Evolutionary conservation across 2,797 vertebrate species (phyloP), one percentile per base, ranked within the genome.

Genomic region (Echiichthys vipera): DNA sequence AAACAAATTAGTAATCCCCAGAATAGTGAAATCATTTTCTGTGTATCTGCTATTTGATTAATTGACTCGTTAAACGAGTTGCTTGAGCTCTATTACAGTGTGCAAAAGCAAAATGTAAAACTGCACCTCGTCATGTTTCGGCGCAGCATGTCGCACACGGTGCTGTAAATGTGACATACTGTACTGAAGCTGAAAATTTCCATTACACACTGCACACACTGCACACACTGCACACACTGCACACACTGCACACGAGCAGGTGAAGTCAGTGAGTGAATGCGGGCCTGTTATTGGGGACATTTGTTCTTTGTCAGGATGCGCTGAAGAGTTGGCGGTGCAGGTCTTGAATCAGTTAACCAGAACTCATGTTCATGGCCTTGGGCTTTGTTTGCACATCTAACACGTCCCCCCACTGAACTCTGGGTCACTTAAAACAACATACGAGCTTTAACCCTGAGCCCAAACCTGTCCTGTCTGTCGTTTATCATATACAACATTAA

Each of bases 341-440:
- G 55, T 79, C 47, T 75, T 4, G 32, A 71, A 65, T 70, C 22
- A 50, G 67, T 65, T 46, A 43, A 63, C 54, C 46, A 46, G 51
- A 36, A 49, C 74, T 45, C 70, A 15, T 30, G 75, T 59, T 17
- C 78, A 32, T 24, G 80, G 83, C 91, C 89, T 91, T 88, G 88
- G 70, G 77, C 69, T 82, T 63, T 93, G 88, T 93, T 91, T 93
- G 84, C 81, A 83, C 78, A 71, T 57, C 65, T 18, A 85, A 85
- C 86, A 83, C 12, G 24, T 5, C 45, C 18, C 66, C 42, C 43
- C 25, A 1, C 53, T 85, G 74, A 82, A 80, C 78, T 47, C 62
- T 13, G 43, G 24, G 56, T 78, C 50, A 54, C 22, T 50, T 12
- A 1, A 20, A 42, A 25, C 36, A 34, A 20, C 50, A 37, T 10